Conservation (phyloP, 2,888 invertebrate genomes). For the Platycnemis pennipes region DNA sequence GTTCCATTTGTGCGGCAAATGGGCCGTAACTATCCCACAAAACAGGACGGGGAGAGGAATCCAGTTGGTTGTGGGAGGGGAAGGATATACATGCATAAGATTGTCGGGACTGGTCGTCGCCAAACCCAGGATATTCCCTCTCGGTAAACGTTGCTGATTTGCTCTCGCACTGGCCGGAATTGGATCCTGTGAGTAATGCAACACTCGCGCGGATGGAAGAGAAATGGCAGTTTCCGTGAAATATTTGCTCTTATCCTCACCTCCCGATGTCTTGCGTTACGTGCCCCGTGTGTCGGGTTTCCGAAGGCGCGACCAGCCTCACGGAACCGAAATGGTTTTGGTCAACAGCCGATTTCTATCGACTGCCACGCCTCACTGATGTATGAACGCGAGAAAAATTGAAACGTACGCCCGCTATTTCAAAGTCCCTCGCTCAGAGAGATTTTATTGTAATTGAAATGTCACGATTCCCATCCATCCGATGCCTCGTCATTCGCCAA, state of each 20-base stretch:
- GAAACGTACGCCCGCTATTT: background rate
- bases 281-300: background rate
- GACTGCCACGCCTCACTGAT: background rate
- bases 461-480: background rate
- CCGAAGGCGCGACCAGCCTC: background rate
- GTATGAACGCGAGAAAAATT: slow-evolving; percentile 22
- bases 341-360: slow-evolving; percentile 8
- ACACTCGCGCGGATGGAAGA: background rate
- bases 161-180: background rate
- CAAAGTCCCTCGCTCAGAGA: background rate
- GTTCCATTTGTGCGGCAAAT: background rate
- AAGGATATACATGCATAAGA: background rate
- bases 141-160: background rate
- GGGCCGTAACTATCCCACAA: slow-evolving; percentile 12
- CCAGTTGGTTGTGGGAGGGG: background rate
- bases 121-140: background rate
- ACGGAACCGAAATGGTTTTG: background rate
- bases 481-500: background rate
- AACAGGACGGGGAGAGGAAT: background rate
- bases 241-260: background rate
- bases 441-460: slow-evolving; percentile 2
- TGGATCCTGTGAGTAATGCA: background rate
- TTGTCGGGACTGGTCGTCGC: background rate
- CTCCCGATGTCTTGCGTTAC: background rate
- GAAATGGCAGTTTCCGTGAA: background rate